These are phyloP conservation scores for Syrmaticus mikado DNA, from an alignment of 2,113 vertebrate genomes.

Conservation along the genomic window DNA sequence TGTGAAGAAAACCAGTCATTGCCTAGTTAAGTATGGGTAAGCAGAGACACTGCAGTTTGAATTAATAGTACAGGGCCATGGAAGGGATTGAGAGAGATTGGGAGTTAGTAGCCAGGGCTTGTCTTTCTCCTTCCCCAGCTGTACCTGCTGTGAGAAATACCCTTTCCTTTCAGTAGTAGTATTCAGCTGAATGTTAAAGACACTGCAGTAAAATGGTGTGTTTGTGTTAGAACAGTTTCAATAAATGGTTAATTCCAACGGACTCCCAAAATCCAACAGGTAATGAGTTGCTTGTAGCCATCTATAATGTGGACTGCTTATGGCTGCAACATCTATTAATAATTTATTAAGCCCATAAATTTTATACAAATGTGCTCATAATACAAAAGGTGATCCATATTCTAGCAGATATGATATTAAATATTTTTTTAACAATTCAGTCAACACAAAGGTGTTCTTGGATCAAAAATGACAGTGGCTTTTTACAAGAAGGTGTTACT, in stretches of 20 bases:
- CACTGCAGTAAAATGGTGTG: not conserved
- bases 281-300: conserved; percentile 26
- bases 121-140: not conserved
- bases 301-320: not conserved
- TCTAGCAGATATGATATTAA: not conserved
- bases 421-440: conserved; percentile 15
- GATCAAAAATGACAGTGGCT: not conserved
- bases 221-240: not conserved
- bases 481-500: not conserved
- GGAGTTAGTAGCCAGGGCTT: not conserved
- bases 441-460: conserved; percentile 28
- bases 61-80: not conserved
- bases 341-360: conserved; percentile 27
- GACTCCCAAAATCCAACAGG: conserved; percentile 12
- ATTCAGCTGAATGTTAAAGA: not conserved
- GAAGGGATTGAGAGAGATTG: not conserved
- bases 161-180: not conserved
- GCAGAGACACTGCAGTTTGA: not conserved
- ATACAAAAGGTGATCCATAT: not conserved
- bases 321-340: conserved; percentile 2
- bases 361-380: not conserved
- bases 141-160: not conserved
- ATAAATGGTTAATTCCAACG: conserved; percentile 7
- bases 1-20: not conserved
- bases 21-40: not conserved